Conservation (phyloP, 2,797 vertebrate genomes). For the Poecilia picta region DNA sequence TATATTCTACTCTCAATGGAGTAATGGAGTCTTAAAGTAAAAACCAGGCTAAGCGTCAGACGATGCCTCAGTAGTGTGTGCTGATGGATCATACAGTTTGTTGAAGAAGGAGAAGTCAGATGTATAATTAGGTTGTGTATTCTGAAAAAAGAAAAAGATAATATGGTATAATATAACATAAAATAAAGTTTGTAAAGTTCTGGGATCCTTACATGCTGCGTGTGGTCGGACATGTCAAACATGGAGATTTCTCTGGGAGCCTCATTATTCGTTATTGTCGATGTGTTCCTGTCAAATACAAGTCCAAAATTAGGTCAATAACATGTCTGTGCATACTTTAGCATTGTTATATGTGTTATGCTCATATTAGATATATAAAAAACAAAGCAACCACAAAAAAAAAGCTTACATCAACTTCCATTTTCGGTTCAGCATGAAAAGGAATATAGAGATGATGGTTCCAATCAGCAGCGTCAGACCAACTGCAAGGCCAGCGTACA, state of each 20-base stretch:
- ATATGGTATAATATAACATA: neutral
- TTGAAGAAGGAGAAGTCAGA: conserved; percentile 55
- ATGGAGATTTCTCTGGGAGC: conserved; percentile 6
- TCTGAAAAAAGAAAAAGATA: conserved; percentile 40
- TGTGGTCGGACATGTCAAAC: conserved; percentile 40
- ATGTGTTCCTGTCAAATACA: conserved; percentile 38
- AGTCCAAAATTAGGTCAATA: conserved; percentile 6
- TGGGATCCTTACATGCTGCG: conserved; percentile 41
- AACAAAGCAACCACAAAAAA: neutral
- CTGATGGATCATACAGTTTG: conserved; percentile 38
- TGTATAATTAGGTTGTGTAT: conserved; percentile 17
- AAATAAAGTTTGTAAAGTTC: neutral
- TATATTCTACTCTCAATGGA: conserved; percentile 14
- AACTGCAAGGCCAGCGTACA: conserved; percentile 60
- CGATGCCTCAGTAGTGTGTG: accelerated
- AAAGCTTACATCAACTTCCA: conserved; percentile 50
- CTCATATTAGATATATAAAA: neutral
- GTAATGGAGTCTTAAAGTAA: conserved; percentile 2
- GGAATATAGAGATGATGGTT: conserved; percentile 30
- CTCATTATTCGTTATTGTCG: conserved; percentile 10
- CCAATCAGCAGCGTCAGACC: conserved; percentile 67
- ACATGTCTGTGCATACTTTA: neutral
- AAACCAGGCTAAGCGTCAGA: conserved; percentile 43
- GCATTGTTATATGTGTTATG: neutral
- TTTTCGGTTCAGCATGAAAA: conserved; percentile 57